phyloP scores from a whole-genome alignment of 2,888 invertebrate genomes.

The Folsomia candida region DNA sequence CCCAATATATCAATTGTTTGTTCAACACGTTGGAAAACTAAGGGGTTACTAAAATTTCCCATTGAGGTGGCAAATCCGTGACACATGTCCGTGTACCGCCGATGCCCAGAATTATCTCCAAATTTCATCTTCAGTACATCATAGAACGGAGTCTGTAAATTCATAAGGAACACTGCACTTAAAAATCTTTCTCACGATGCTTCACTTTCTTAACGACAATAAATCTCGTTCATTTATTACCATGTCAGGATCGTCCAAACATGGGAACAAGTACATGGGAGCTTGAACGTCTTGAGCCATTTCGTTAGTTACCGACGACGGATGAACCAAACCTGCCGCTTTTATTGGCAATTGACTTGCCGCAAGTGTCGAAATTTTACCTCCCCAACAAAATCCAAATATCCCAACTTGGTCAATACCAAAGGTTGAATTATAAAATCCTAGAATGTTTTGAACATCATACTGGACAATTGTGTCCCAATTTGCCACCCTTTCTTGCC shows the following conservation, averaged over 20 bases:
- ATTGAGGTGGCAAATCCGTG: slow-evolving; percentile 42
- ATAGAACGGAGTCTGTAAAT: slow-evolving; percentile 45
- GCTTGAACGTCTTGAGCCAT: slow-evolving; percentile 30
- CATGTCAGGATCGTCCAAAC: slow-evolving; percentile 39
- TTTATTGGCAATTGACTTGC: slow-evolving; percentile 26
- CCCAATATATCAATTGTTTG: slow-evolving; percentile 39
- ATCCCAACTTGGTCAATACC: slow-evolving; percentile 26
- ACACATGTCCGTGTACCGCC: slow-evolving; percentile 37
- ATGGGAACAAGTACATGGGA: slow-evolving; percentile 36
- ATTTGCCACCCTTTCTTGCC: slow-evolving; percentile 25
- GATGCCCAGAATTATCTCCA: slow-evolving; percentile 41
- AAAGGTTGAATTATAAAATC: neutral
- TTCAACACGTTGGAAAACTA: slow-evolving; percentile 31
- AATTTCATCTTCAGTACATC: slow-evolving; percentile 39
- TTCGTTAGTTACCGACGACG: slow-evolving; percentile 33
- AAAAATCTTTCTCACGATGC: too few species aligned
- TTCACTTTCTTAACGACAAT: too few species aligned
- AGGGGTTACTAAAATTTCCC: slow-evolving; percentile 41
- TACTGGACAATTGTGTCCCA: slow-evolving; percentile 31
- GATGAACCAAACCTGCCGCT: slow-evolving; percentile 42
- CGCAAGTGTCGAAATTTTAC: slow-evolving; percentile 30
- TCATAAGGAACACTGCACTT: too few species aligned
- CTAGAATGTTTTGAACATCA: slow-evolving; percentile 9
- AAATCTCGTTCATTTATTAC: slow-evolving; percentile 26
- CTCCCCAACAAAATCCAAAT: slow-evolving; percentile 40